Evolutionary conservation across 2,797 vertebrate genomes (phyloP).

Genomic region (Xiphorhynchus erythropygius): DNA sequence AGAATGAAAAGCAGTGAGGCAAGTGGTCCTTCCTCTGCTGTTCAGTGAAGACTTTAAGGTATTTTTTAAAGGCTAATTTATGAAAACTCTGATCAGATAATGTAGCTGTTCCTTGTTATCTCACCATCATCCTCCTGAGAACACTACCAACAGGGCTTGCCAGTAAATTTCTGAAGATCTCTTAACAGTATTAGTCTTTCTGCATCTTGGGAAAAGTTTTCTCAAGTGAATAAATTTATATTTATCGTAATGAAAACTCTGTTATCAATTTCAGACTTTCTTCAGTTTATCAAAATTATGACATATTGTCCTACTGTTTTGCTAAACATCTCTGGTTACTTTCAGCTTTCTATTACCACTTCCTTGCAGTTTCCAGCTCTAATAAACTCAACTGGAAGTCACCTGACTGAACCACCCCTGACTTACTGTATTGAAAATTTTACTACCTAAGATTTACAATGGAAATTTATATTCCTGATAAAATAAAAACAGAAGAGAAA

Average conservation of each 20-base stretch:
- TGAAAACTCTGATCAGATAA: constrained; percentile 29
- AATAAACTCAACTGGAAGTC: not conserved
- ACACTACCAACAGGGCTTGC: not conserved
- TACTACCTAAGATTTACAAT: not conserved
- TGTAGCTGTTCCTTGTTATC: constrained; percentile 5
- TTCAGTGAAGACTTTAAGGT: not conserved
- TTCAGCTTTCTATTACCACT: not conserved
- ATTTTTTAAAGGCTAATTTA: constrained; percentile 17
- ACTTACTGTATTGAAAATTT: not conserved
- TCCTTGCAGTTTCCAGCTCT: not conserved
- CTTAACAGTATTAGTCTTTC: not conserved
- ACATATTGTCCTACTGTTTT: not conserved
- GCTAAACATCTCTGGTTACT: not conserved
- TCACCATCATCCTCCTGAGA: not conserved
- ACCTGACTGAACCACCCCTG: not conserved
- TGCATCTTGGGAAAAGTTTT: not conserved
- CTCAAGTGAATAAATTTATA: not conserved
- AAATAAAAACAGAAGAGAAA: not conserved
- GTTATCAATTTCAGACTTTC: constrained; percentile 1
- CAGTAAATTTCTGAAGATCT: not conserved
- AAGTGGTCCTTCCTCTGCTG: not conserved
- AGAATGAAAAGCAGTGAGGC: constrained; percentile 13
- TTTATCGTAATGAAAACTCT: not conserved
- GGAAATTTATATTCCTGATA: not conserved
- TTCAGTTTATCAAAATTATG: not conserved